These are phyloP conservation scores for Drosophila lutescens DNA, from an alignment of 2,888 invertebrate species.

Conservation along the genomic window DNA sequence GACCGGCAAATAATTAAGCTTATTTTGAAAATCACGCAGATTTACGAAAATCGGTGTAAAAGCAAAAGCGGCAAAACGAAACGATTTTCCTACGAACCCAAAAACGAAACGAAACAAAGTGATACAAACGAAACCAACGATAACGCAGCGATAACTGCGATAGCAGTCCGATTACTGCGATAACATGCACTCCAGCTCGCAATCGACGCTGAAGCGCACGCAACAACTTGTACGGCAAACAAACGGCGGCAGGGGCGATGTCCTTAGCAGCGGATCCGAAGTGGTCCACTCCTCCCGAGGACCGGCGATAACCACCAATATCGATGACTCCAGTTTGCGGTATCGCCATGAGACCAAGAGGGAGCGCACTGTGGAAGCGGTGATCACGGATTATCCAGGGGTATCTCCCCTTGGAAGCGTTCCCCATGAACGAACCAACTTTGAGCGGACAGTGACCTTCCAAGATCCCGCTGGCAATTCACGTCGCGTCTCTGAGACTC, in stretches of 20 bases:
- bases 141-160: slow-evolving; percentile 50
- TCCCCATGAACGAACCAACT: slow-evolving; percentile 83
- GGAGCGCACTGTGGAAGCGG: slow-evolving; percentile 86
- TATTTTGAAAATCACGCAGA: slow-evolving; percentile 67
- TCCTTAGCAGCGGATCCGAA: slow-evolving; percentile 60
- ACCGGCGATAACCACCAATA: slow-evolving; percentile 87
- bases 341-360: slow-evolving; percentile 86
- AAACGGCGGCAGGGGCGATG: slow-evolving; percentile 54
- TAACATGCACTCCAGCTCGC: slow-evolving; percentile 75
- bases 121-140: slow-evolving; percentile 24
- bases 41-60: slow-evolving; percentile 51
- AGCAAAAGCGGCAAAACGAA: slow-evolving; percentile 38
- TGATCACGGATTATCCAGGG: slow-evolving; percentile 85
- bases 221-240: slow-evolving; percentile 71
- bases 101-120: slow-evolving; percentile 27
- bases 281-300: slow-evolving; percentile 84
- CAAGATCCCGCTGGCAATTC: slow-evolving; percentile 64
- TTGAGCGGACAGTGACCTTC: slow-evolving; percentile 84
- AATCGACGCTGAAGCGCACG: slow-evolving; percentile 76
- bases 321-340: slow-evolving; percentile 83
- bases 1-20: slow-evolving; percentile 61
- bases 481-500: slow-evolving; percentile 76
- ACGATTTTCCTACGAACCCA: slow-evolving; percentile 28
- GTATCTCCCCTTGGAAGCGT: slow-evolving; percentile 56
- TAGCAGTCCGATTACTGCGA: slow-evolving; percentile 34